These are phyloP conservation scores for Coregonus sp. DNA, from an alignment of 2,797 vertebrate genomes.

Conservation along the genomic window DNA sequence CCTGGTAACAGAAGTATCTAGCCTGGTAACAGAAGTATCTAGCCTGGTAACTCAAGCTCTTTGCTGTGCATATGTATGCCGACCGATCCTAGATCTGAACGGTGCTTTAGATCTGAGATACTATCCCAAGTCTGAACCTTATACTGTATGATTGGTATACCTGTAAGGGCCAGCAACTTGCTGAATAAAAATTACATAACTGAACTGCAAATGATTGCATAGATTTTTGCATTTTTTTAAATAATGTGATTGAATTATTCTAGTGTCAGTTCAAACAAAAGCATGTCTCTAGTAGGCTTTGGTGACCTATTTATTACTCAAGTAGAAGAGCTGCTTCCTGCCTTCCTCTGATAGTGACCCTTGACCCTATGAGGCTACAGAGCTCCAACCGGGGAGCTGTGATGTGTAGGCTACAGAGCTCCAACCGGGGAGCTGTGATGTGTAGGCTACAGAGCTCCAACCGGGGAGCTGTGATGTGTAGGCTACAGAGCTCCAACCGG, in stretches of 20 bases:
- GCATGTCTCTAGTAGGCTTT: background rate
- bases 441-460: too few species aligned
- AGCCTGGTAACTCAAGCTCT: conserved; percentile 52
- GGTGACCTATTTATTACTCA: background rate
- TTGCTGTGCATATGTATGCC: conserved; percentile 45
- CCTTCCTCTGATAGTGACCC: too few species aligned
- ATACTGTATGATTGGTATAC: conserved; percentile 41
- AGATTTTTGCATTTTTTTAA: conserved; percentile 32
- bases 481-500: too few species aligned
- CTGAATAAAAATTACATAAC: conserved; percentile 76
- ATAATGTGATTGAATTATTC: background rate
- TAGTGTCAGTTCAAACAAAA: background rate
- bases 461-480: too few species aligned
- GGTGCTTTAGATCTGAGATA: conserved; percentile 64
- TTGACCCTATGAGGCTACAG: too few species aligned
- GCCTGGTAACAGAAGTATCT: too few species aligned
- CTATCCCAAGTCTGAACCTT: conserved; percentile 57
- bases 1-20: background rate
- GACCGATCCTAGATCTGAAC: conserved; percentile 48
- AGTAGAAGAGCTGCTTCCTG: too few species aligned
- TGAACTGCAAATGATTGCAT: conserved; percentile 51
- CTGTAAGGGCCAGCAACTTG: conserved; percentile 68
- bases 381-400: too few species aligned
- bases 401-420: too few species aligned
- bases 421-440: too few species aligned